Percentiles rank a stretch among this genome's conserved stretches.
These are phyloP conservation scores for Nasonia longicornis DNA, from an alignment of 1,140 invertebrate species.

Conservation along the genomic window DNA sequence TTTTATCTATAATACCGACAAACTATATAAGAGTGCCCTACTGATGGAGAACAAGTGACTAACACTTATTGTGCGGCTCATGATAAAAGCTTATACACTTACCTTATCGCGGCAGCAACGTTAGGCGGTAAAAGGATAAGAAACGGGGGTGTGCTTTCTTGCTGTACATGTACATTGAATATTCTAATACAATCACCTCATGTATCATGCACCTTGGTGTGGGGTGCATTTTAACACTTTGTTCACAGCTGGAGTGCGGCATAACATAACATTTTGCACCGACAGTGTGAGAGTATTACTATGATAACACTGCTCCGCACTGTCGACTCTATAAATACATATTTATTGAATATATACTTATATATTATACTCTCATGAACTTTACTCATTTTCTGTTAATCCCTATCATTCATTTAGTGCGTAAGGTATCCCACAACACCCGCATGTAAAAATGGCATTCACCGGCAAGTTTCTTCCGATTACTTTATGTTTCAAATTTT, in stretches of 20 bases:
- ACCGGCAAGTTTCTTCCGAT: not conserved
- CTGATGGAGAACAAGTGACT: too few relatives aligned
- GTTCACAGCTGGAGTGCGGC: constrained; percentile 65
- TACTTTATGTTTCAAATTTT: constrained; percentile 35
- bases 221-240: constrained; percentile 64
- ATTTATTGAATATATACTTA: not conserved
- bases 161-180: constrained; percentile 30
- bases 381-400: constrained; percentile 56
- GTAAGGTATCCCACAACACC: constrained; percentile 52
- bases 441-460: constrained; percentile 45
- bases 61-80: too few relatives aligned
- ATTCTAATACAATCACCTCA: constrained; percentile 25
- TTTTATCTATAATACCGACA: too few relatives aligned
- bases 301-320: not conserved
- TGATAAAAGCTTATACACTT: too few relatives aligned
- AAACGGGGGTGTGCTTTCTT: constrained; percentile 12
- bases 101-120: not conserved
- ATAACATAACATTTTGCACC: constrained; percentile 57
- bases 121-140: not conserved
- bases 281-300: constrained; percentile 63
- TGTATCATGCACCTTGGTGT: constrained; percentile 58
- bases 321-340: constrained; percentile 41
- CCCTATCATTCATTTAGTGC: constrained; percentile 57
- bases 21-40: too few relatives aligned
- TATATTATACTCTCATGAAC: constrained; percentile 49